Evolutionary conservation across 2,113 vertebrate species (phyloP).

Genomic region (Bos indicus): DNA sequence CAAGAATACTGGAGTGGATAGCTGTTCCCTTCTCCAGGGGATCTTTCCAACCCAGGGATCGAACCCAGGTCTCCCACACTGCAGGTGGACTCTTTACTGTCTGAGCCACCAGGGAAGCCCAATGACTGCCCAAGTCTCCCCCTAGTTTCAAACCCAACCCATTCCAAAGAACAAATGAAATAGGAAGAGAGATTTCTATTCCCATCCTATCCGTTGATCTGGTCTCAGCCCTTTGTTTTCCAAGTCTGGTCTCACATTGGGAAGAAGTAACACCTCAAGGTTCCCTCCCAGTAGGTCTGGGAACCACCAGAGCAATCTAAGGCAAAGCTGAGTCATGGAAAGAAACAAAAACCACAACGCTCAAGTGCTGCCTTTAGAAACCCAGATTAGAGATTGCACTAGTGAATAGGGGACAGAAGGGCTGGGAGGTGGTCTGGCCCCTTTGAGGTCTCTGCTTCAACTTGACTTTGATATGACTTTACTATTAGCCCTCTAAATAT

Average conservation of each 20-base stretch:
- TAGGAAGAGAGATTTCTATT: not conserved
- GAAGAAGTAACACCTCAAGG: not conserved
- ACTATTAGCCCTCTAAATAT: not conserved
- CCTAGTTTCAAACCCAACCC: not conserved
- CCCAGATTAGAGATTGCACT: not conserved
- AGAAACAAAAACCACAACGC: not conserved
- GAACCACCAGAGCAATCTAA: not conserved
- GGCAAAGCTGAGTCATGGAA: not conserved
- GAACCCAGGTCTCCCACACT: not conserved
- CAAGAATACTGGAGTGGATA: not conserved
- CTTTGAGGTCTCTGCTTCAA: not conserved
- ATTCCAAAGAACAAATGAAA: not conserved
- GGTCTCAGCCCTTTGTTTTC: not conserved
- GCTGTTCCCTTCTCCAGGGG: not conserved
- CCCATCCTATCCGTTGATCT: not conserved
- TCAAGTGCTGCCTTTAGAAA: not conserved
- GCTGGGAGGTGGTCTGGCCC: not conserved
- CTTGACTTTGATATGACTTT: not conserved
- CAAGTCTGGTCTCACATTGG: not conserved
- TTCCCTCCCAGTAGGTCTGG: not conserved
- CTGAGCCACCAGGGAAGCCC: not conserved
- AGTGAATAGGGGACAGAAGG: not conserved
- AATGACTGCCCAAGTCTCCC: not conserved
- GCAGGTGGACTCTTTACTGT: not conserved
- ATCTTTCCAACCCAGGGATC: not conserved